Percentiles rank a stretch among this genome's conserved stretches.
Conservation (phyloP, 2,888 invertebrate genomes). For the Myopa tessellatipennis region DNA sequence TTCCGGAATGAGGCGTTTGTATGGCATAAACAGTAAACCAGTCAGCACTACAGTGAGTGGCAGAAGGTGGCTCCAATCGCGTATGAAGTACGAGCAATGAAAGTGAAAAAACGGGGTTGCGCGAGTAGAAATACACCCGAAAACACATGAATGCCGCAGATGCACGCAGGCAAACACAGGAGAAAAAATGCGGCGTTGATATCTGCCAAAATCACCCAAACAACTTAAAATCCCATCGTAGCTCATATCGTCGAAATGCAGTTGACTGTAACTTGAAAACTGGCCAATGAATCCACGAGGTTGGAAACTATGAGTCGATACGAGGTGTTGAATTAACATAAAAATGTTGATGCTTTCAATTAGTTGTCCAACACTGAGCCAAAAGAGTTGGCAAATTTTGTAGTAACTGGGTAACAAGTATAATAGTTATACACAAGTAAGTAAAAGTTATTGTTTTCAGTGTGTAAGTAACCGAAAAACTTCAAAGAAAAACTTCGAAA, state of each 20-base stretch:
- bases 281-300: background rate
- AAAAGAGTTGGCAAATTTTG: no score
- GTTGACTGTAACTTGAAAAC: background rate
- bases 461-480: no score
- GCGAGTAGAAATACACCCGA: conserved; percentile 78
- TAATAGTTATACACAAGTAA: no score
- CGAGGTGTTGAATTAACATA: conserved; percentile 3
- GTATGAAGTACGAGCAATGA: conserved; percentile 75
- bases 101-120: conserved; percentile 71
- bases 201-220: conserved; percentile 76
- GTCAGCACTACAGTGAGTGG: conserved; percentile 76
- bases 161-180: conserved; percentile 77
- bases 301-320: background rate
- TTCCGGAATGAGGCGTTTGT: conserved; percentile 83
- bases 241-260: conserved; percentile 69
- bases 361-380: background rate
- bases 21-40: conserved; percentile 75
- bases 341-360: background rate
- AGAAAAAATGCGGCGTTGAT: conserved; percentile 72
- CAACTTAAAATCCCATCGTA: conserved; percentile 77
- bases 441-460: no score
- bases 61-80: conserved; percentile 77
- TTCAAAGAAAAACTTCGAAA: no score
- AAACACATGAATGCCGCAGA: conserved; percentile 79
- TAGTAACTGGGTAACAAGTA: no score